phyloP scores from a whole-genome alignment of 2,888 invertebrate species.

The Scelioninae gen. 1 region DNA sequence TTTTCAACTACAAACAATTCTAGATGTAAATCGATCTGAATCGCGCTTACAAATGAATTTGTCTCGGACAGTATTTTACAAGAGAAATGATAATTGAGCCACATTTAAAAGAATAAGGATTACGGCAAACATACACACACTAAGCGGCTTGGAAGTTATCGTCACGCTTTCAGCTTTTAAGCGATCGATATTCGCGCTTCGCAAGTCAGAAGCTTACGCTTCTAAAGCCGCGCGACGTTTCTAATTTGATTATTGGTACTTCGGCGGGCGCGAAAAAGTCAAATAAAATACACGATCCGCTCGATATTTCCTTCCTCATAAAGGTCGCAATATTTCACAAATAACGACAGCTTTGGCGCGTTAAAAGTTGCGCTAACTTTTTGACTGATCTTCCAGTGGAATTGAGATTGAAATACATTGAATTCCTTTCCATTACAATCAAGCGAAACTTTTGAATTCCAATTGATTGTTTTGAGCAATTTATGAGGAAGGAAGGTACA shows the following conservation, averaged over 20 bases:
- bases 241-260: too few relatives aligned
- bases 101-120: slow-evolving; percentile 58
- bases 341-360: slow-evolving; percentile 46
- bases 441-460: not conserved
- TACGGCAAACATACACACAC: slow-evolving; percentile 58
- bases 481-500: not conserved
- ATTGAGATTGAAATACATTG: not conserved
- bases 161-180: slow-evolving; percentile 69
- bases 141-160: slow-evolving; percentile 67
- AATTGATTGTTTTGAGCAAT: not conserved
- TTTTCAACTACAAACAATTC: not conserved
- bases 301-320: slow-evolving; percentile 68
- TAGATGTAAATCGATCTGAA: slow-evolving; percentile 34
- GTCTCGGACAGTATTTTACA: slow-evolving; percentile 38
- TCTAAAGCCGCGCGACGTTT: too few relatives aligned
- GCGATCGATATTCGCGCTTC: slow-evolving; percentile 70
- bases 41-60: slow-evolving; percentile 47
- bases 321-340: slow-evolving; percentile 54
- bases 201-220: too few relatives aligned
- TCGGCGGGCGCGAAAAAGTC: slow-evolving; percentile 56
- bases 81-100: slow-evolving; percentile 59
- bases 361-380: slow-evolving; percentile 15
- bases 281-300: slow-evolving; percentile 40
- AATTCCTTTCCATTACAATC: not conserved
- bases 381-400: slow-evolving; percentile 11